Evolutionary conservation across 2,888 invertebrate genomes (phyloP), one percentile per base, ranked within the genome.

Genomic region (Aphodius granarius): DNA sequence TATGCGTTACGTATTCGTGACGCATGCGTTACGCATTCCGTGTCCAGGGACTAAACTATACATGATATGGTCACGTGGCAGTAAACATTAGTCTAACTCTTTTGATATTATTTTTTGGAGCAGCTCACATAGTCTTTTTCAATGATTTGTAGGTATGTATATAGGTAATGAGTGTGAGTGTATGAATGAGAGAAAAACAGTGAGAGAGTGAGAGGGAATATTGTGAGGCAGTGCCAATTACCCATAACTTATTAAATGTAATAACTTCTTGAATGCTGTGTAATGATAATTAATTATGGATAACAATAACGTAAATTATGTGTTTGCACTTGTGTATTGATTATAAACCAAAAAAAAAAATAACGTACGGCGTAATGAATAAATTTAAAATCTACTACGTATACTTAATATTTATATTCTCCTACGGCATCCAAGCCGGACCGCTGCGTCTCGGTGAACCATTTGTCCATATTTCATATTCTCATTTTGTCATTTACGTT

Each of bases 221-320:
- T 75, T 77, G 75, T 80, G 84, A 85, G 87, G 81, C 87, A 85
- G 88, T 88, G 88, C 88, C 88, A 88, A 88, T 87, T 87, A 86
- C 82, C 83, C 81, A 83, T 81, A 83, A 81, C 80, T 82, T 85
- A 85, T 83, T 86, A 85, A 85, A 86, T 86, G 86, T 86, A 86
- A 85, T 83, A 84, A 84, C 82, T 85, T 84, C 83, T 84, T 83
- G 86, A 86, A 86, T 85, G 87, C 86, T 86, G 85, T 86, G 85
- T 90, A 90, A 89, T 86, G 83, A 86, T 90, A 76, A 76, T 63
- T 70, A 65, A 75, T 71, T 74, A 68, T 63, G 72, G 66, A 77
- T 73, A 73, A 75, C 68, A 75, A 76, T 71, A 23, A 73, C 17
- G 68, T 68, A 79, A 77, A 84, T 84, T 86, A 85, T 86, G 86